These are phyloP conservation scores for Mugil cephalus DNA, from an alignment of 2,113 vertebrate genomes.

Conservation along the genomic window DNA sequence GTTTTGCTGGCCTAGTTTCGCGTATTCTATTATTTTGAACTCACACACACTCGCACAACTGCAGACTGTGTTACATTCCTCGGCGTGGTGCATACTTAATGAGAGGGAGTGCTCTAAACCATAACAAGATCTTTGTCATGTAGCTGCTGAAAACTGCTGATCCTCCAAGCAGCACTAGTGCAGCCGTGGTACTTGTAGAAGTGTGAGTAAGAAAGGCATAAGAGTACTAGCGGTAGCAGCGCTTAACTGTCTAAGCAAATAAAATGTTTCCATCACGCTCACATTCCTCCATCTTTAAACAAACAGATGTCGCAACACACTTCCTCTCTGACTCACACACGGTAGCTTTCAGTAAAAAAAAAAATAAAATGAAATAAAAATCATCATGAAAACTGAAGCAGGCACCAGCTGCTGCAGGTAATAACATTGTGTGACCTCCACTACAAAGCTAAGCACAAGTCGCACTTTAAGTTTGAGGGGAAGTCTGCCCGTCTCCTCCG, in stretches of 20 bases:
- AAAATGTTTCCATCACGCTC: neutral
- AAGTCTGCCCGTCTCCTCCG: conserved; percentile 13
- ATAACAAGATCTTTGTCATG: conserved; percentile 10
- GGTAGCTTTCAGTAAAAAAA: conserved; percentile 31
- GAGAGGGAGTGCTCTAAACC: conserved; percentile 26
- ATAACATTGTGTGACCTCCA: conserved; percentile 32
- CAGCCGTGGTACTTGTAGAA: neutral
- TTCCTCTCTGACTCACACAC: conserved; percentile 7
- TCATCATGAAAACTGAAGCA: conserved; percentile 34
- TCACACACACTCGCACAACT: conserved; percentile 10
- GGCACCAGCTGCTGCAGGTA: conserved; percentile 34
- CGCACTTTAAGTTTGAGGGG: conserved; percentile 23
- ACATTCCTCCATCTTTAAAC: conserved; percentile 40
- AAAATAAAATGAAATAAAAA: neutral
- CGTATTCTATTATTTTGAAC: conserved; percentile 17
- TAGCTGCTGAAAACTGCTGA: neutral
- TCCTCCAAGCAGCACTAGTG: neutral
- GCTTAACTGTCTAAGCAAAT: conserved; percentile 11
- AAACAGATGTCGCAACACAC: conserved; percentile 7
- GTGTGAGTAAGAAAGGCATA: no score
- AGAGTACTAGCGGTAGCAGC: neutral
- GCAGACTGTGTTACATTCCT: conserved; percentile 43
- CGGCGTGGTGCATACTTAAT: conserved; percentile 32
- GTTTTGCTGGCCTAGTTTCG: conserved; percentile 24
- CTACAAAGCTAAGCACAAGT: conserved; percentile 16